Evolutionary conservation across 2,797 vertebrate species (phyloP), one percentile per base, ranked within the genome.

Genomic region (Sandelia bainsii): DNA sequence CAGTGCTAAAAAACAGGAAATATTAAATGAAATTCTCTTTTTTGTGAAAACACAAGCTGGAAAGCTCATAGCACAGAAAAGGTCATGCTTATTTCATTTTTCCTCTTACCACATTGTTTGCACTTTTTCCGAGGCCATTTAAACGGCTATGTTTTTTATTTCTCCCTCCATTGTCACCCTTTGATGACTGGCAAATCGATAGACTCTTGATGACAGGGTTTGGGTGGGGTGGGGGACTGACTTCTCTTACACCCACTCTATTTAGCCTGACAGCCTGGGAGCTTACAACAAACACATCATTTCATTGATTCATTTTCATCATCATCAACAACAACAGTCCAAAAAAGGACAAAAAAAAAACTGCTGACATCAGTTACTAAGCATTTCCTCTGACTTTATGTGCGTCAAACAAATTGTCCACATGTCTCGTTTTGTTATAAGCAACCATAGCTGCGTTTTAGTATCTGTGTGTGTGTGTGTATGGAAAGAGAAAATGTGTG

Each of bases 161-260:
- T 64, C 62, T 57, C 48, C n/a, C 50, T 63, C 69, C 25, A 76
- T 70, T 76, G 79, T 83, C 86, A 74, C 62, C 81, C 68, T 81
- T 77, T 84, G 81, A 80, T 77, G 85, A 80, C 65, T 64, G 78
- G 62, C 75, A 69, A 84, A 89, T 92, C 81, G 17, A 89, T 88
- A 49, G 69, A 44, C 69, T 72, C 75, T 72, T 62, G 56, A 82
- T 74, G 77, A 80, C 45, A 52, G 37, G 64, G 78, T 44, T 66
- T 53, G 62, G 57, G 64, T 56, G 39, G 62, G 22, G 39, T 16
- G 37, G 16, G 32, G 34, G 61, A 80, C 61, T 68, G 77, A 83
- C 75, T 69, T 67, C 52, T 70, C 22, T 61, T 11, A 65, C 75
- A 64, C 67, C 64, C 68, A 56, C 67, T 87, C 74, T 49, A 62